Base-by-base conservation (phyloP, 2,797 vertebrate species). In the Numenius phaeopus region DNA sequence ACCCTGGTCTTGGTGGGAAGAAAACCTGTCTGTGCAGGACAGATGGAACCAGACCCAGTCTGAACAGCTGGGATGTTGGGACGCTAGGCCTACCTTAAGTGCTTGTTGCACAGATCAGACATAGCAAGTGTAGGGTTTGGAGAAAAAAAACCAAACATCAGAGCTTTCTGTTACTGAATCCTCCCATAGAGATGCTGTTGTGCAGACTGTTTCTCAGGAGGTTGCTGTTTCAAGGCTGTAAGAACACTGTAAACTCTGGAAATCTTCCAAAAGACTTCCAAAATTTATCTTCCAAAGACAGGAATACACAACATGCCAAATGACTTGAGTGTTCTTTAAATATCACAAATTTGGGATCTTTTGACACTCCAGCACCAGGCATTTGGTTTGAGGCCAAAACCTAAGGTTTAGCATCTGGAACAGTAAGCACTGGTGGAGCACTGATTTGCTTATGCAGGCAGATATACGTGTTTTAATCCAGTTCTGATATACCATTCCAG, bases 81-180 rank as follows among this genome's bases (percentile, higher is more conserved):
- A 40, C 34, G 10, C 14, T 42, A 40, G 29, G 17, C 55, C 77
- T 17, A 59, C 22, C 14, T 26, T 39, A 70, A 46, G 46, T 32
- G 22, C 39, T 50, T 24, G 7, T 62, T 64, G 34, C 13, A 44
- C 40, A 64, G 27, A 40, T 64, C 23, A 26, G 37, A 16, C 1
- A 4, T 30, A 58, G 7, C 34, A 19, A 0, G 0, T 30, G 14
- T 39, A 80, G 54, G 23, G 7, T 49, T 71, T 83, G 42, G 37
- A 69, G 34, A 19, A 29, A 39, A 26, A 40, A 40, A 46, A 20
- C 9, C 10, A 23, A 47, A 47, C 2, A 14, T 49, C 3, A 44
- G 75, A 64, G 26, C 30, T 79, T 66, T 87, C 50, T 61, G 30
- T 37, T 86, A 59, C 12, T 37, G 27, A 54, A 42, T 81, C 24